Evolutionary conservation across 1,140 invertebrate genomes (phyloP).

Genomic region (Caenorhabditis tropicalis): DNA sequence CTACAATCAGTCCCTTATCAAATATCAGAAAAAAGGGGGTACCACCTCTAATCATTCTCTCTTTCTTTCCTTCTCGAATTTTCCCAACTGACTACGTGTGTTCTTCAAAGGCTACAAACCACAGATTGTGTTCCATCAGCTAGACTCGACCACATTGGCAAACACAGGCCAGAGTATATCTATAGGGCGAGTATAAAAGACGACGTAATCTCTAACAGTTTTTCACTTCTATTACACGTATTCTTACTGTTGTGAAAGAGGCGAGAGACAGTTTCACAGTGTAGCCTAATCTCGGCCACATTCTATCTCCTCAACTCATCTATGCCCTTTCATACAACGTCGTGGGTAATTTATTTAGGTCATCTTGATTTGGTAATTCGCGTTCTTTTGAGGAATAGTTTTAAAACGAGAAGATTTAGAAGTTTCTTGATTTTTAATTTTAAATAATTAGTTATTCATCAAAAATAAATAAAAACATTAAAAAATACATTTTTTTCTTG

Average conservation of each 20-base stretch:
- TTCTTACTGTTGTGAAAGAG: too few species aligned
- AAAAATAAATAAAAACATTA: too few species aligned
- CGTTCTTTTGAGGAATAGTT: too few species aligned
- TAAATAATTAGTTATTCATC: too few species aligned
- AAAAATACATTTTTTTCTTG: too few species aligned
- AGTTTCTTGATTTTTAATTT: too few species aligned
- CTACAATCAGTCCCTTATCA: slow-evolving; percentile 17
- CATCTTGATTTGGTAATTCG: too few species aligned
- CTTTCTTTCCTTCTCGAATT: neutral
- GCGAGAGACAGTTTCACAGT: too few species aligned
- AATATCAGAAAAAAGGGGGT: neutral
- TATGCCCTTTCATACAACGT: neutral
- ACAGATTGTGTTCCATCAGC: neutral
- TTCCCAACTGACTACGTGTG: slow-evolving; percentile 40
- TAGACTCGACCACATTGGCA: slow-evolving; percentile 15
- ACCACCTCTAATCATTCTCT: slow-evolving; percentile 11
- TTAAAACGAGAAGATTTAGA: too few species aligned
- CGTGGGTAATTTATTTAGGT: neutral
- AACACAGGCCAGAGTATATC: neutral
- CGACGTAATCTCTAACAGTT: neutral
- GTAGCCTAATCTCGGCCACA: too few species aligned
- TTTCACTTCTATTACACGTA: neutral
- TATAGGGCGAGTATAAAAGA: neutral
- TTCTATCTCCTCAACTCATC: too few species aligned
- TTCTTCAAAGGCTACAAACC: slow-evolving; percentile 34